These are phyloP conservation scores for Megaceryle torquata DNA, from an alignment of 2,113 vertebrate species.

Conservation along the genomic window DNA sequence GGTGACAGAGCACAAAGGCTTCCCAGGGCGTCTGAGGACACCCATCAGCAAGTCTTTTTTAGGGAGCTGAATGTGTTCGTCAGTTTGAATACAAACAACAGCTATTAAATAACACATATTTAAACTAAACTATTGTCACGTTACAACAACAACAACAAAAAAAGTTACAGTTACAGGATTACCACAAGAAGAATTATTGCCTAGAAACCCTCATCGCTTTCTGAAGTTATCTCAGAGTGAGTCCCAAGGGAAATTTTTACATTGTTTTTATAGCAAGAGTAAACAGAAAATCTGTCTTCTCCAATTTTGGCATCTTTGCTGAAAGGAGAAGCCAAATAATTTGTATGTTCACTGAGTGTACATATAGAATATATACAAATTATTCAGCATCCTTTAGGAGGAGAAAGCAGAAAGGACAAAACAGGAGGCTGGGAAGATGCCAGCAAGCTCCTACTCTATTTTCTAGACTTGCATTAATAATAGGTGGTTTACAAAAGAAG, in stretches of 20 bases:
- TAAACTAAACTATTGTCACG: constrained; percentile 42
- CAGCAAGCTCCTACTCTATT: neutral
- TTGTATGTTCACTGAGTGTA: constrained; percentile 20
- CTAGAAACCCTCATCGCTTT: constrained; percentile 2
- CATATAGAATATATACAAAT: constrained; percentile 56
- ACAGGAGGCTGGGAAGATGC: neutral
- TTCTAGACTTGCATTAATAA: constrained; percentile 3
- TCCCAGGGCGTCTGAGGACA: constrained; percentile 30
- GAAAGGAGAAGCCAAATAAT: constrained; percentile 31
- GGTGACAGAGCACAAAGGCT: constrained; percentile 3
- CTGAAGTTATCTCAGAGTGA: constrained; percentile 17
- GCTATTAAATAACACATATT: constrained; percentile 46
- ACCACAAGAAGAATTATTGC: constrained; percentile 48
- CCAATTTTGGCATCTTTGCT: constrained; percentile 45
- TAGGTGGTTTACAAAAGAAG: neutral
- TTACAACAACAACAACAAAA: neutral
- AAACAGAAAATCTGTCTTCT: constrained; percentile 54
- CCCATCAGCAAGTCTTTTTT: constrained; percentile 34
- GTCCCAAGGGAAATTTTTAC: constrained; percentile 4
- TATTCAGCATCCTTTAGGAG: constrained; percentile 12
- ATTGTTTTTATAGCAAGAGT: constrained; percentile 38
- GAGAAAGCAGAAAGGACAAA: constrained; percentile 34
- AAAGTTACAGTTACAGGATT: constrained; percentile 36
- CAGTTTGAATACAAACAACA: constrained; percentile 49
- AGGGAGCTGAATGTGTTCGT: constrained; percentile 34